Evolutionary conservation across 2,113 vertebrate species (phyloP), one percentile per base, ranked within the genome.

Genomic region (Ivindomyrus marchei): DNA sequence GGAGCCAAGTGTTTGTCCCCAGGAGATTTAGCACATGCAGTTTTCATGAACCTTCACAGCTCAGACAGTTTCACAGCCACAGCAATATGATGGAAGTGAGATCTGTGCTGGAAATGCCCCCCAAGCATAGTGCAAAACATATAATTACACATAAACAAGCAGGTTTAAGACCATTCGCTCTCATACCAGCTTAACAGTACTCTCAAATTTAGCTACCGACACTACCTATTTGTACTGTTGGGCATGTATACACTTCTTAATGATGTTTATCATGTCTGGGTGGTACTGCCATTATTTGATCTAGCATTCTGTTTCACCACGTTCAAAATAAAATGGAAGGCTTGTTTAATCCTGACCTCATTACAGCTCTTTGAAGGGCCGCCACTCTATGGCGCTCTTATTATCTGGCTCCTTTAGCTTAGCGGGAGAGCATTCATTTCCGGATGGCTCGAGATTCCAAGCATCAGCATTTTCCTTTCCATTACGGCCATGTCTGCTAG

Each of bases 31-130:
- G 74, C n/a, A 39, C 80, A 66, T 85, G 77, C 36, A 90, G 83
- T 85, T 56, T 90, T 90, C 84, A 90, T 90, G 46, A 85, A 39
- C 45, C 42, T 90, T 90, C 24, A 85, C 36, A 46, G 42, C 42
- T 17, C 53, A 27, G n/a, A 89, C 19, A 21, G 50, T 62, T n/a
- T 85, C 50, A 85, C 21, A 53, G 85, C 52, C 21, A 58, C 50
- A 90, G 50, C 21, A 88, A n/a, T 45, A 62, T n/a, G 36, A 58
- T 19, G 47, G 50, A 6, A 36, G 85, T 53, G 50, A 50, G 49
- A 19, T 47, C 9, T 27, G 47, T 36, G 24, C 10, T n/a, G 46
- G n/a, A 50, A 11, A 87, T 24, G 9, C 42, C 50, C 21, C 50
- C 27, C 10, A 21, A 87, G 36, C 47, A 36, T 15, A 56, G 27